Evolutionary conservation across 2,888 invertebrate genomes (phyloP), one percentile per base, ranked within the genome.

Genomic region (Sesamia inferens): DNA sequence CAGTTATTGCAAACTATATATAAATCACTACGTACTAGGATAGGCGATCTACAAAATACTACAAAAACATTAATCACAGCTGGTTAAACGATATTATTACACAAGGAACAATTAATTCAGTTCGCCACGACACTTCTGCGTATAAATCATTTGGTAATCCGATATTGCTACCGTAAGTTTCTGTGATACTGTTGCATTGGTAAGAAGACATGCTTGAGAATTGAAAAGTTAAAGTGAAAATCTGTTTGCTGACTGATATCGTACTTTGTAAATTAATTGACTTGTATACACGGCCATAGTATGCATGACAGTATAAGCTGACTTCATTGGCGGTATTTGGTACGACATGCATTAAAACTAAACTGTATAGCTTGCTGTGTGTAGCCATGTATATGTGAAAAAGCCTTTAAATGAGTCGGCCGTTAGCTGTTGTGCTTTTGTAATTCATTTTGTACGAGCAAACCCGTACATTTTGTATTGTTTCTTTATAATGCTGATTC

Each of bases 121-220:
- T 86, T 83, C 82, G 76, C 82, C 82, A 82, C 84, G 90, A 92
- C 93, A 92, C 90, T 90, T 90, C 87, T 83, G 85, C 74, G 79
- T 85, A 93, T 93, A 94, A 92, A 93, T 93, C 92, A 91, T 85
- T 75, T 65, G 68, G 88, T 90, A 93, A 93, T 89, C 88, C 88
- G 91, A 92, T 92, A 91, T 81, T 82, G 90, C 91, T 90, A 89
- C 91, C 86, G 90, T 87, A 68, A 62, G 80, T 74, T 80, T 70
- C 47, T 65, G 87, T 76, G 85, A 86, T 85, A 85, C 71, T 90
- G 79, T 58, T 16, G 7, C 10, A 19, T 47, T 62, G 71, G 68
- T 66, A 65, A 51, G 48, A 48, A 61, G 76, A 68, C 78, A 71
- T 68, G 61, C 0, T 59, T 42, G 54, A 57, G 24, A 31, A 62